phyloP scores from a whole-genome alignment of 2,113 vertebrate genomes.

The Irena cyanogastra region DNA sequence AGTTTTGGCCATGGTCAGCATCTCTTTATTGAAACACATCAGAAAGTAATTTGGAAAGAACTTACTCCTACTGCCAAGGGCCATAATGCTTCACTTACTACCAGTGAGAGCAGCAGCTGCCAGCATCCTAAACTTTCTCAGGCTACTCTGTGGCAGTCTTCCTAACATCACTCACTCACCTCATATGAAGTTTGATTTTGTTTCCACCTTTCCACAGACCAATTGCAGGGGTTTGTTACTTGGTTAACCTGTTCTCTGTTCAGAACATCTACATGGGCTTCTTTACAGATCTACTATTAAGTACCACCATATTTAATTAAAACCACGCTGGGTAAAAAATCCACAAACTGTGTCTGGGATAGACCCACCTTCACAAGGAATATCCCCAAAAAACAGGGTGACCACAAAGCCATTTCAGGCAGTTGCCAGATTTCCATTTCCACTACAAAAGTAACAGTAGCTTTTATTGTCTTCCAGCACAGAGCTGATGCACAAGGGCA shows the following conservation, averaged over 20 bases:
- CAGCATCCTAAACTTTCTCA: not conserved
- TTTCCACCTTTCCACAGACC: not conserved
- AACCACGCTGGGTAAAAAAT: not conserved
- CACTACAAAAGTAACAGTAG: not conserved
- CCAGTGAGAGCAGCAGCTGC: not conserved
- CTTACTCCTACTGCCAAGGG: not conserved
- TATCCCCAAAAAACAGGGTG: not conserved
- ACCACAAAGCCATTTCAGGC: not conserved
- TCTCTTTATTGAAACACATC: not conserved
- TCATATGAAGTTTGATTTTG: not conserved
- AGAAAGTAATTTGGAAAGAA: not conserved
- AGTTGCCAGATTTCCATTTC: constrained; percentile 1
- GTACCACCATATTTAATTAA: not conserved
- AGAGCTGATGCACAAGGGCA: not conserved
- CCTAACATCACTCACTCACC: not conserved
- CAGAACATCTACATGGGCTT: not conserved
- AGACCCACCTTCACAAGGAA: not conserved
- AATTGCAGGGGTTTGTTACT: not conserved
- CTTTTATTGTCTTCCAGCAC: not conserved
- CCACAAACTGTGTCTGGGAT: not conserved
- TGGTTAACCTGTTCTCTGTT: not conserved
- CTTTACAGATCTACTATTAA: not conserved
- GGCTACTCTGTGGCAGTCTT: not conserved
- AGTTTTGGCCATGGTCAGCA: not conserved
- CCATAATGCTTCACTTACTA: not conserved